Evolutionary conservation across 2,797 vertebrate species (phyloP).

Genomic region (Notolepis coatsorum): DNA sequence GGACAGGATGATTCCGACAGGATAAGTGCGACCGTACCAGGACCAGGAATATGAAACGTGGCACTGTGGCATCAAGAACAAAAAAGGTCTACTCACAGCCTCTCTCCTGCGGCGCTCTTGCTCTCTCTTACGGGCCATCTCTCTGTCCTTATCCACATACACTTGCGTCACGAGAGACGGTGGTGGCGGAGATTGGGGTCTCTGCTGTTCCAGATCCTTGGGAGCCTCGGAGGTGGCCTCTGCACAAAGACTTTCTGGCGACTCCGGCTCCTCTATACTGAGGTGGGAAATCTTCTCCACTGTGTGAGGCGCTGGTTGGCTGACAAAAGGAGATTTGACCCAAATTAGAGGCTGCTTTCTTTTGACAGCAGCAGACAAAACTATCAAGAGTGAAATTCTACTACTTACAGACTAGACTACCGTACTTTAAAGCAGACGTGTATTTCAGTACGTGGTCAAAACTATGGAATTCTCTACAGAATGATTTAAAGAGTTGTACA

Average conservation of each 20-base stretch:
- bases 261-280: constrained; percentile 46
- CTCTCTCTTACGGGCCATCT: constrained; percentile 87
- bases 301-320: constrained; percentile 31
- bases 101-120: constrained; percentile 90
- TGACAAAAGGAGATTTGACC: constrained; percentile 25
- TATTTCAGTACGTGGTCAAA: no score
- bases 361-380: background rate
- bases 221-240: constrained; percentile 44
- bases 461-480: no score
- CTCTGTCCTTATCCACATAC: constrained; percentile 72
- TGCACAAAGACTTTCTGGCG: constrained; percentile 51
- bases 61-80: background rate
- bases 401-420: no score
- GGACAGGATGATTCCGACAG: background rate
- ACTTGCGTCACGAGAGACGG: constrained; percentile 35
- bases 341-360: no score
- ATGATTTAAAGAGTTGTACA: no score
- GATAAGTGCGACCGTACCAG: background rate
- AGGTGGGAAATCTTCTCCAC: constrained; percentile 20
- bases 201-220: constrained; percentile 36
- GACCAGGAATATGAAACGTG: background rate
- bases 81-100: constrained; percentile 84
- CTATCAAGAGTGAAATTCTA: background rate
- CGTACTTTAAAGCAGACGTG: no score
- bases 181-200: constrained; percentile 28